Evolutionary conservation across 1,140 invertebrate species (phyloP).

Genomic region (Drosophila elegans): DNA sequence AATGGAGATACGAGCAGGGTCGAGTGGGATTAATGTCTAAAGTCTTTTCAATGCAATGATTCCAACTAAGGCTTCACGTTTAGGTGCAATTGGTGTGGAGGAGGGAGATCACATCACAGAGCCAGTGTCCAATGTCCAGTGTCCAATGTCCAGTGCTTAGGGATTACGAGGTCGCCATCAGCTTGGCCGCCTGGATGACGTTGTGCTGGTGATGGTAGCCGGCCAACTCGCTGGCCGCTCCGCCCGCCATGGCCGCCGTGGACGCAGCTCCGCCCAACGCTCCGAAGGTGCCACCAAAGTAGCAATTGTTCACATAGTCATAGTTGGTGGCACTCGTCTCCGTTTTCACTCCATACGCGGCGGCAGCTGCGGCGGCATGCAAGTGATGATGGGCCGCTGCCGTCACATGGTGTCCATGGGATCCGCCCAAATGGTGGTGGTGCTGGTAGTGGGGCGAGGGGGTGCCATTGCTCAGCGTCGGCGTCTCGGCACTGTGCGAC

Average conservation of each 20-base stretch:
- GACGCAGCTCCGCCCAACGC: conserved; percentile 57
- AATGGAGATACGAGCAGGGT: not conserved
- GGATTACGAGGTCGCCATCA: conserved; percentile 91
- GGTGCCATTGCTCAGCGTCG: conserved; percentile 70
- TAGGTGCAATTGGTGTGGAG: conserved; percentile 20
- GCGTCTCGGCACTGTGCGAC: conserved; percentile 65
- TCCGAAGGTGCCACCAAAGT: conserved; percentile 77
- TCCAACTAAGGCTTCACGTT: conserved; percentile 41
- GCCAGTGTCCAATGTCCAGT: conserved; percentile 4
- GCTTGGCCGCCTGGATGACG: conserved; percentile 91
- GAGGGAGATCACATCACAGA: conserved; percentile 61
- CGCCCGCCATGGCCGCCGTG: conserved; percentile 71
- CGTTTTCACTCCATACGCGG: conserved; percentile 78
- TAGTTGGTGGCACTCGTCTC: conserved; percentile 81
- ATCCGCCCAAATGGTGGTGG: conserved; percentile 70
- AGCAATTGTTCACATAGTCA: conserved; percentile 84
- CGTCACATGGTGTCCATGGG: conserved; percentile 59
- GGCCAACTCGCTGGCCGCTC: conserved; percentile 85
- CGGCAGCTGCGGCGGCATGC: conserved; percentile 65
- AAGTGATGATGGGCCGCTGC: conserved; percentile 81
- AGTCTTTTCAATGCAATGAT: conserved; percentile 73
- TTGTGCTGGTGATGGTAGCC: conserved; percentile 92
- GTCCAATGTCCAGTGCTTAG: not conserved
- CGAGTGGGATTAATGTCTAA: conserved; percentile 41
- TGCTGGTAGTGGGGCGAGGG: conserved; percentile 81